Conservation (phyloP, 2,113 vertebrate species). For the Entomyzon cyanotis region DNA sequence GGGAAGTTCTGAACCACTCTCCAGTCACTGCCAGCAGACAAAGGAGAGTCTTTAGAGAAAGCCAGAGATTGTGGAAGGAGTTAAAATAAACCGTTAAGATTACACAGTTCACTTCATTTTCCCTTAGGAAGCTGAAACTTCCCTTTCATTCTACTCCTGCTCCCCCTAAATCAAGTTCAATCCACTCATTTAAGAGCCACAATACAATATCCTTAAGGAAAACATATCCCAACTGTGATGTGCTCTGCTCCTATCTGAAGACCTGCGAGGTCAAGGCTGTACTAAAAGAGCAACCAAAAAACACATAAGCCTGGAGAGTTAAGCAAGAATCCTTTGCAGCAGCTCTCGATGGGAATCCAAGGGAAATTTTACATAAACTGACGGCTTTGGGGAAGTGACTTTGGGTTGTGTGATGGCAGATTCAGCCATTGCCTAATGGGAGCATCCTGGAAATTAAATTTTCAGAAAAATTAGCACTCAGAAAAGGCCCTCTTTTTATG, state of each 20-base stretch:
- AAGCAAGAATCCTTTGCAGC: conserved; percentile 15
- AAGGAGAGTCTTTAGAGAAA: conserved; percentile 8
- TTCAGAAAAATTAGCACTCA: not conserved
- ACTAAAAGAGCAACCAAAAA: conserved; percentile 36
- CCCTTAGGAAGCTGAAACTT: conserved; percentile 53
- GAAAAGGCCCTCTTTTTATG: not conserved
- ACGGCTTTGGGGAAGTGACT: not conserved
- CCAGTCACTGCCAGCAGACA: conserved; percentile 30
- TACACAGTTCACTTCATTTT: conserved; percentile 34
- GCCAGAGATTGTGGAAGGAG: conserved; percentile 3
- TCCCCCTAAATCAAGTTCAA: conserved; percentile 50
- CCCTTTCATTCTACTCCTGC: conserved; percentile 35
- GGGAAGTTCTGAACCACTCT: conserved; percentile 41
- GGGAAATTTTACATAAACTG: not conserved
- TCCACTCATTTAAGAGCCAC: conserved; percentile 27
- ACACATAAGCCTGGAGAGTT: not conserved
- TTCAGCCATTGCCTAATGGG: not conserved
- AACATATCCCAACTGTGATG: conserved; percentile 8
- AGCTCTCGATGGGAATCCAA: not conserved
- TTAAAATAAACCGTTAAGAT: conserved; percentile 38
- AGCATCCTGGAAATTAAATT: not conserved
- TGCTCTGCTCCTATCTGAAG: conserved; percentile 9
- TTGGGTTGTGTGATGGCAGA: not conserved
- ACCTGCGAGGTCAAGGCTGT: conserved; percentile 38
- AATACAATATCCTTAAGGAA: conserved; percentile 41